A percentile compares a stretch with the other conserved stretches of the same genome.
Evolutionary conservation across 2,797 vertebrate genomes (phyloP).

Genomic region (Cyprinella venusta): DNA sequence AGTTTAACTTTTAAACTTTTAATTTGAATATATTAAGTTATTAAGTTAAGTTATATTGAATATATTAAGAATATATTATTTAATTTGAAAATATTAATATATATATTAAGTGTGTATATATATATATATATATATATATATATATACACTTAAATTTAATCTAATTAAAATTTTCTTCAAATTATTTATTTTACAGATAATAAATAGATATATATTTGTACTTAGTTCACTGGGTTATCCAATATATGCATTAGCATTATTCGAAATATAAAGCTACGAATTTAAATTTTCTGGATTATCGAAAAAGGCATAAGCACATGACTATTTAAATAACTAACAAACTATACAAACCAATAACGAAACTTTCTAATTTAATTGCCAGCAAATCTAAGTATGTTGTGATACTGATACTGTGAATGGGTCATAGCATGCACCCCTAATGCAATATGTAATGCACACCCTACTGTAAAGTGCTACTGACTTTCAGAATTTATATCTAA

Average conservation of each 20-base stretch:
- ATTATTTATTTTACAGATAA: too few species aligned
- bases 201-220: too few species aligned
- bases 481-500: neutral
- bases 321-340: neutral
- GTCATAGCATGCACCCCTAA: neutral
- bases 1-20: too few species aligned
- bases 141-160: too few species aligned
- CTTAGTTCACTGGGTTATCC: neutral
- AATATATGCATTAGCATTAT: neutral
- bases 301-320: neutral
- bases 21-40: neutral
- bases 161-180: too few species aligned
- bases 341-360: neutral
- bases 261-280: neutral
- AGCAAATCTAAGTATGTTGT: neutral
- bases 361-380: neutral
- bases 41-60: too few species aligned
- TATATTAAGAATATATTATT: too few species aligned
- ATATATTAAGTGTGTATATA: too few species aligned
- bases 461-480: neutral
- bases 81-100: too few species aligned
- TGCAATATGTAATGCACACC: neutral
- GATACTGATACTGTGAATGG: neutral
- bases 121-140: too few species aligned
- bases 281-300: neutral